Base-by-base conservation (phyloP, 2,797 vertebrate species). In the Antrozous pallidus region DNA sequence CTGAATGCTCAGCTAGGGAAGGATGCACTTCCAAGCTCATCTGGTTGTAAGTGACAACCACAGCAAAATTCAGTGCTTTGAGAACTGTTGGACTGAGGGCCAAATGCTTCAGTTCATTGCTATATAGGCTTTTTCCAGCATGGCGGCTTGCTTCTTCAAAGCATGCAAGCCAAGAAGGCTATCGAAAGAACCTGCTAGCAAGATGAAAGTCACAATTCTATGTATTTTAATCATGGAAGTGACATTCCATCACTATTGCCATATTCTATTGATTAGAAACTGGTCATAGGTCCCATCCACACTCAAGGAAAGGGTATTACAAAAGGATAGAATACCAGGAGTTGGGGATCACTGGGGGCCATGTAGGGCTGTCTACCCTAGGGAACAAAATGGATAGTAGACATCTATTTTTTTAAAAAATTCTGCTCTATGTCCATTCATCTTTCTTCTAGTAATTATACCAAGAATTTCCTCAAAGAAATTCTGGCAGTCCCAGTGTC, bases 1-100 rank as follows among this genome's bases (percentile, higher is more conserved):
- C 67, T 93, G 73, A 95, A 96, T 94, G 31, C 36, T 88, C 14
- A 13, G 28, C 13, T n/a, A 33, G 77, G 67, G 51, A 90, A 90
- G 7, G 38, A 51, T 58, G 16, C 3, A 33, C 17, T 87, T 84
- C 20, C 12, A 40, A 58, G 6, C 9, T 58, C 42, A 58, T 3
- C 2, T 45, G 20, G 13, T 71, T 83, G 10, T 80, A 28, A 6
- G 28, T 61, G 26, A 61, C 58, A 31, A 61, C 26, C 28, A 61
- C 36, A 83, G 63, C 20, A 81, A 79, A 87, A 88, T 69, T 49
- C 28, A 81, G 58, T 26, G 61, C 18, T 79, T 83, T 73, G 33
- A 92, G 17, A 67, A 38, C 16, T 31, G 6, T 4, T 75, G 54
- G 17, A n/a, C 7, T 61, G n/a, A 77, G 2, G 40, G 5, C 42